Percentiles rank a stretch among this genome's conserved stretches.
These are phyloP conservation scores for Laupala kohalensis DNA, from an alignment of 1,140 invertebrate species.

Conservation along the genomic window DNA sequence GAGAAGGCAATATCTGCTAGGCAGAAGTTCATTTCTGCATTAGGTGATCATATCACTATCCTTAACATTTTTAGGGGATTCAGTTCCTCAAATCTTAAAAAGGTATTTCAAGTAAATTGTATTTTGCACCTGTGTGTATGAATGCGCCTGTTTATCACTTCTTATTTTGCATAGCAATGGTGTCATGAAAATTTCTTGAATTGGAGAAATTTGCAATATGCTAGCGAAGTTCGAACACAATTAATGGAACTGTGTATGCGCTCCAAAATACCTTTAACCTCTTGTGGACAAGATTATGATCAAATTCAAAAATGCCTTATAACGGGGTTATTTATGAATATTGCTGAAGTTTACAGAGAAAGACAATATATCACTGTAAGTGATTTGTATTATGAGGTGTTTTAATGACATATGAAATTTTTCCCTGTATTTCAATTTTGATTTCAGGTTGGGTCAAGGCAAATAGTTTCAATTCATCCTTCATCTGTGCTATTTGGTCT, in stretches of 20 bases:
- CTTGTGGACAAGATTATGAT: constrained; percentile 61
- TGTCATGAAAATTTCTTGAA: constrained; percentile 85
- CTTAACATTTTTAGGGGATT: constrained; percentile 80
- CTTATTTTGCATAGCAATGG: constrained; percentile 51
- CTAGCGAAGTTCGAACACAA: constrained; percentile 68
- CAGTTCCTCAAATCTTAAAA: constrained; percentile 55
- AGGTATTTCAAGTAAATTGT: constrained; percentile 33
- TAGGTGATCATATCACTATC: constrained; percentile 87
- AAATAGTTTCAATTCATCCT: constrained; percentile 69
- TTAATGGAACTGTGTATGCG: constrained; percentile 61
- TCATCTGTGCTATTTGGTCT: constrained; percentile 61
- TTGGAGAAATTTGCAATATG: constrained; percentile 70
- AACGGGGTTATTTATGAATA: constrained; percentile 75
- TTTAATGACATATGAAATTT: neutral
- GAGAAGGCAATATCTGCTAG: constrained; percentile 53
- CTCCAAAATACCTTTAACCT: constrained; percentile 48
- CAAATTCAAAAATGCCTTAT: constrained; percentile 64
- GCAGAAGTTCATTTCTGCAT: constrained; percentile 69
- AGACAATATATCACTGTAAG: constrained; percentile 56
- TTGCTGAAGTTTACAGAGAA: constrained; percentile 70
- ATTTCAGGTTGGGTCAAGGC: constrained; percentile 43
- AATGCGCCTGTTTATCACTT: neutral
- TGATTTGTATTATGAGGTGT: neutral
- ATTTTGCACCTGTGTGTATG: neutral
- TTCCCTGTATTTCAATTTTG: constrained; percentile 14